Percentiles rank a stretch among this genome's conserved stretches.
Conservation (phyloP, 2,888 invertebrate species). For the Nephrotoma guestfalica region DNA sequence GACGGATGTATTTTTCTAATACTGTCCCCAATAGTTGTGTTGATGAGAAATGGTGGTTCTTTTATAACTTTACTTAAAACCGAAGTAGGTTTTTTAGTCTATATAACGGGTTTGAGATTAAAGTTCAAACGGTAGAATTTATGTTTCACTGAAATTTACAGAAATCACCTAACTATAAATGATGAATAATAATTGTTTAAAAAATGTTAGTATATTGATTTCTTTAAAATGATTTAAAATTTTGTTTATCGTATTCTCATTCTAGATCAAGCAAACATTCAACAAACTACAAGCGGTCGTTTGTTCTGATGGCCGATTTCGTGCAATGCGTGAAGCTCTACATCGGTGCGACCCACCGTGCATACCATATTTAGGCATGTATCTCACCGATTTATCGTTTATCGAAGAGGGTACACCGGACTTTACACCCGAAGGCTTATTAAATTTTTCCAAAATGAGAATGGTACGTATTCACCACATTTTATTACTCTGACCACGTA, state of each 20-base stretch:
- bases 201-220: too few relatives aligned
- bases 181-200: too few relatives aligned
- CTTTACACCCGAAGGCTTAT: constrained; percentile 71
- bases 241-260: not conserved
- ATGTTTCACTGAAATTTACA: too few relatives aligned
- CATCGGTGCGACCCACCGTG: constrained; percentile 83
- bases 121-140: too few relatives aligned
- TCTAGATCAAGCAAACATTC: constrained; percentile 70
- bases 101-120: too few relatives aligned
- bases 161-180: too few relatives aligned
- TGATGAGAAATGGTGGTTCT: too few relatives aligned
- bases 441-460: constrained; percentile 90
- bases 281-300: constrained; percentile 75
- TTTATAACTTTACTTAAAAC: too few relatives aligned
- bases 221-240: too few relatives aligned
- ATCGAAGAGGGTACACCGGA: constrained; percentile 89
- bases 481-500: not conserved
- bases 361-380: constrained; percentile 78
- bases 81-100: too few relatives aligned
- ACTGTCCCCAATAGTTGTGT: too few relatives aligned
- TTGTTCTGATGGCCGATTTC: constrained; percentile 77
- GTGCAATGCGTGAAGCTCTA: constrained; percentile 71
- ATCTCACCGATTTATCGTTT: constrained; percentile 79
- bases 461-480: constrained; percentile 48
- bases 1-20: too few relatives aligned